Base-by-base conservation (phyloP, 2,888 invertebrate species). In the Machimus rusticus region DNA sequence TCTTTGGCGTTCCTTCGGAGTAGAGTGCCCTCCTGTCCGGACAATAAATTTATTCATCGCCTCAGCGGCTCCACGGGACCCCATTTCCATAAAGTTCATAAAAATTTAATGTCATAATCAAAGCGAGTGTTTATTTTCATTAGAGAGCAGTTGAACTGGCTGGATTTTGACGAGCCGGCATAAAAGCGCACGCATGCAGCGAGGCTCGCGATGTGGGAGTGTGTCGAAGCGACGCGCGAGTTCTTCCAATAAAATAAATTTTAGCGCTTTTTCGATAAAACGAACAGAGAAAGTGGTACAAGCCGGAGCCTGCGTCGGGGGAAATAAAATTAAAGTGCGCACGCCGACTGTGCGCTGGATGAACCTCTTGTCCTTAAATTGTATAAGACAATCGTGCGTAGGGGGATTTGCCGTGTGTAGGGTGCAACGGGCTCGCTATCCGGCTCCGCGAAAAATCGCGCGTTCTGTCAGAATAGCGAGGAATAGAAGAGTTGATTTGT, bases 381-480 rank as follows among this genome's bases (percentile, higher is more conserved):
- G n/a, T 85, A 31, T 76, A 57, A 86, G 86, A 79, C 86, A 86
- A 86, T 86, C 57, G 78, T 79, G 86, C 86, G 86, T 86, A 86
- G 86, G 86, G 66, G 66, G 66, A 43, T 51, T 76, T 37, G n/a
- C 77, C 76, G 76, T 76, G 85, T 85, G 85, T 85, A 85, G 85
- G 82, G 85, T 46, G 46, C 74, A 46, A 51, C 74, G 46, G 43
- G 39, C 9, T 74, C 31, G 46, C 85, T 85, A 74, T 43, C 2
- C 28, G 28, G n/a, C 16, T 23, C 23, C 2, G 74, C 74, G 74
- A 74, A 85, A 82, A 85, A 85, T 74, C 46, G 19, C 74, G 19
- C 43, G 31, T 85, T 85, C 85, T 85, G 85, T 85, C 85, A 85
- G 85, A 85, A 85, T 74, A 74, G 46, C 76, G 46, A 43, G 85